Evolutionary conservation across 2,797 vertebrate genomes (phyloP).

Genomic region (Varecia variegata): DNA sequence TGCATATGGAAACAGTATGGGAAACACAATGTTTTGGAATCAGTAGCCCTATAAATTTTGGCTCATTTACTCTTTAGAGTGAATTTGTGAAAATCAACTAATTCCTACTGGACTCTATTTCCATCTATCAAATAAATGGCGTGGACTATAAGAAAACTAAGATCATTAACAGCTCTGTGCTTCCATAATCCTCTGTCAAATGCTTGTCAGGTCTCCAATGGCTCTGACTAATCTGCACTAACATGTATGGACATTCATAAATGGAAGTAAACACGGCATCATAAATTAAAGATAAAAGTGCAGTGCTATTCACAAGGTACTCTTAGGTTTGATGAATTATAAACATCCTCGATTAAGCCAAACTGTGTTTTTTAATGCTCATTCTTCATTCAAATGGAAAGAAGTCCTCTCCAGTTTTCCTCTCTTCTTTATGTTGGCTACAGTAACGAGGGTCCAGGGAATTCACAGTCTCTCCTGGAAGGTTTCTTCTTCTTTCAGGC

Average conservation of each 20-base stretch:
- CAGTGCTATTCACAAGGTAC: background rate
- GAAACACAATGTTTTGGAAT: background rate
- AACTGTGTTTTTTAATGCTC: background rate
- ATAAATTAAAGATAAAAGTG: constrained; percentile 44
- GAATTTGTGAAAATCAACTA: background rate
- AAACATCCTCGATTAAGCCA: background rate
- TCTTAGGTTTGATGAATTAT: background rate
- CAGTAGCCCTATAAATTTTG: background rate
- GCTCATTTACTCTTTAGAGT: background rate
- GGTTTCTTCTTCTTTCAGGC: constrained; percentile 32
- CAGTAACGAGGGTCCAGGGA: constrained; percentile 1
- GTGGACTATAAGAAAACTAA: background rate
- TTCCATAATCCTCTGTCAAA: background rate
- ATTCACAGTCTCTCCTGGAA: constrained; percentile 31
- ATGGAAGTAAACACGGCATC: background rate
- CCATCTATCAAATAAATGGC: background rate
- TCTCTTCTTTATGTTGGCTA: background rate
- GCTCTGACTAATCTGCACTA: background rate
- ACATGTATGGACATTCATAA: background rate
- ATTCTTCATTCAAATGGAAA: constrained; percentile 27
- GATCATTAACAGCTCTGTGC: background rate
- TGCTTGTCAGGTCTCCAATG: background rate
- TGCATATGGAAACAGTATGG: background rate
- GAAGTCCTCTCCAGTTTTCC: background rate
- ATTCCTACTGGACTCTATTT: background rate